Evolutionary conservation across 2,113 vertebrate genomes (phyloP).

Genomic region (Sturnus vulgaris): DNA sequence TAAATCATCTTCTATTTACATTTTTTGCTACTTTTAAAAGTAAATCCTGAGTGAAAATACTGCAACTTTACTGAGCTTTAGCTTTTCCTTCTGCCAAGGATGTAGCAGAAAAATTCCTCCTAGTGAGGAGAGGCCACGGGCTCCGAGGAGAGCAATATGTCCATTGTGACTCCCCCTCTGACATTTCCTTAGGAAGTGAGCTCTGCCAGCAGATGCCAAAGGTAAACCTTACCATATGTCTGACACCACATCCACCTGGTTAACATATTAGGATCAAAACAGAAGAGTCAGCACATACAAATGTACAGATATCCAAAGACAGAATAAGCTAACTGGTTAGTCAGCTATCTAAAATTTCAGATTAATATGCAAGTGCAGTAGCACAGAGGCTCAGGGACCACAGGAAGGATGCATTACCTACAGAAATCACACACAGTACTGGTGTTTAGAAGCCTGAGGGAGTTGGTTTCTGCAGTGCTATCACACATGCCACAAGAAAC

Average conservation of each 20-base stretch:
- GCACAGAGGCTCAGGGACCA: not conserved
- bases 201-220: not conserved
- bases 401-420: not conserved
- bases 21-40: not conserved
- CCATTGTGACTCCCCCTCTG: not conserved
- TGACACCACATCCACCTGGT: not conserved
- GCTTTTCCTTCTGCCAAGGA: not conserved
- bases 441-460: not conserved
- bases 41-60: not conserved
- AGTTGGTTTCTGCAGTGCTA: not conserved
- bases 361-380: not conserved
- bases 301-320: not conserved
- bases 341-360: not conserved
- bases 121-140: accelerated
- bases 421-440: not conserved
- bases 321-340: not conserved
- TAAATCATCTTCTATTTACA: not conserved
- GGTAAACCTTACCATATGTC: not conserved
- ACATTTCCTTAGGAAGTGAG: not conserved
- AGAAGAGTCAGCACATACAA: not conserved
- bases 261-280: not conserved
- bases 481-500: not conserved
- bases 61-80: not conserved
- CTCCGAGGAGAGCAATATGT: not conserved
- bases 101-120: not conserved